Percentiles rank a stretch among this genome's conserved stretches.
phyloP scores from a whole-genome alignment of 2,113 vertebrate species.

The Calyptommatus sinebrachiatus region DNA sequence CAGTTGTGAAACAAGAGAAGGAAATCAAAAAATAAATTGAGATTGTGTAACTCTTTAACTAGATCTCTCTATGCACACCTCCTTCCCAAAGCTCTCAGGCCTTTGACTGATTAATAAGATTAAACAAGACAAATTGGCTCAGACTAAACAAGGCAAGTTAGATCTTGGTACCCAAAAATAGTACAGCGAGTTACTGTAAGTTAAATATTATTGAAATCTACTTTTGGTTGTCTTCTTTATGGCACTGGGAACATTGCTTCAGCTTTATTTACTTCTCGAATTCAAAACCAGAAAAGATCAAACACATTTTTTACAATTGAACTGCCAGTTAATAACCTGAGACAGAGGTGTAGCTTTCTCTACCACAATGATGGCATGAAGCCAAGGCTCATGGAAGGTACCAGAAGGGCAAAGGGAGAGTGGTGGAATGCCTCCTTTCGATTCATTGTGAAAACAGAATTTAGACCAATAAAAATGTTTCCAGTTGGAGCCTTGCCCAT shows the following conservation, averaged over 20 bases:
- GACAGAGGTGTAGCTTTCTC: no score
- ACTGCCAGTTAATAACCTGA: no score
- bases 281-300: background rate
- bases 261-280: background rate
- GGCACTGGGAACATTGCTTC: background rate
- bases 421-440: no score
- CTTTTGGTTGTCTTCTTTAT: background rate
- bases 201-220: background rate
- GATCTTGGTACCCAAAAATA: background rate
- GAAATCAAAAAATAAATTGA: background rate
- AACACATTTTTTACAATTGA: no score
- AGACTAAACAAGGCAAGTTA: background rate
- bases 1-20: rapidly evolving
- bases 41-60: rapidly evolving
- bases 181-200: rapidly evolving
- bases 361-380: no score
- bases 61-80: background rate
- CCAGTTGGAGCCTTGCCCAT: no score
- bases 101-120: background rate
- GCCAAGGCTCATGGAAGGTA: no score
- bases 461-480: no score
- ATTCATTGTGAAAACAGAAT: no score
- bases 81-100: background rate
- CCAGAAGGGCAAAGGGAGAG: no score
- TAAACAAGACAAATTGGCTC: background rate